phyloP scores from a whole-genome alignment of 2,888 invertebrate species.

The Habroteleia sp. region DNA sequence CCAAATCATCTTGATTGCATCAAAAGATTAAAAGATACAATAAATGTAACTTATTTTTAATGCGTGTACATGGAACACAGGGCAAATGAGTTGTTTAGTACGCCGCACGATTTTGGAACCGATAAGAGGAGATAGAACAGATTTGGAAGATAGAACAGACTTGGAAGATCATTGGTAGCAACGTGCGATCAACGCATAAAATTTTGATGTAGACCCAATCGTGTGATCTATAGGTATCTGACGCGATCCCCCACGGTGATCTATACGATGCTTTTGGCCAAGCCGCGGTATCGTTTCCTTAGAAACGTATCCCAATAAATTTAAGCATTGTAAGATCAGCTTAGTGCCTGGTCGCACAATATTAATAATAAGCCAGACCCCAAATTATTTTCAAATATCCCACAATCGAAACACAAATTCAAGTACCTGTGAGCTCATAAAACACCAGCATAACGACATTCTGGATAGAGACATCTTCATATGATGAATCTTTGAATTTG shows the following conservation, averaged over 20 bases:
- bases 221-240: constrained; percentile 30
- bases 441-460: constrained; percentile 44
- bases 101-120: not conserved
- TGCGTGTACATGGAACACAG: no score
- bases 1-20: not conserved
- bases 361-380: constrained; percentile 42
- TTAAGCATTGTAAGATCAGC: constrained; percentile 25
- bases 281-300: constrained; percentile 17
- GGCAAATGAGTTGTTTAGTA: no score
- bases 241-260: constrained; percentile 39
- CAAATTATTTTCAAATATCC: constrained; percentile 55
- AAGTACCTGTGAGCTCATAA: constrained; percentile 29
- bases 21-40: not conserved
- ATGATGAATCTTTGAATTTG: constrained; percentile 32
- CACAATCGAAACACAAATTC: constrained; percentile 24
- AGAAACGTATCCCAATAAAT: constrained; percentile 50
- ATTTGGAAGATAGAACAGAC: not conserved
- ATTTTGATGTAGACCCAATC: constrained; percentile 3
- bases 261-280: not conserved
- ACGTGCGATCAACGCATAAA: constrained; percentile 3
- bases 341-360: constrained; percentile 14
- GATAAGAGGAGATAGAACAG: constrained; percentile 4
- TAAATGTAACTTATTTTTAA: no score
- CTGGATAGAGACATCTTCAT: constrained; percentile 46
- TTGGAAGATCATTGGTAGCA: not conserved